These are phyloP conservation scores for Phylloscopus trochiloides DNA, from an alignment of 2,113 vertebrate genomes.

Conservation along the genomic window DNA sequence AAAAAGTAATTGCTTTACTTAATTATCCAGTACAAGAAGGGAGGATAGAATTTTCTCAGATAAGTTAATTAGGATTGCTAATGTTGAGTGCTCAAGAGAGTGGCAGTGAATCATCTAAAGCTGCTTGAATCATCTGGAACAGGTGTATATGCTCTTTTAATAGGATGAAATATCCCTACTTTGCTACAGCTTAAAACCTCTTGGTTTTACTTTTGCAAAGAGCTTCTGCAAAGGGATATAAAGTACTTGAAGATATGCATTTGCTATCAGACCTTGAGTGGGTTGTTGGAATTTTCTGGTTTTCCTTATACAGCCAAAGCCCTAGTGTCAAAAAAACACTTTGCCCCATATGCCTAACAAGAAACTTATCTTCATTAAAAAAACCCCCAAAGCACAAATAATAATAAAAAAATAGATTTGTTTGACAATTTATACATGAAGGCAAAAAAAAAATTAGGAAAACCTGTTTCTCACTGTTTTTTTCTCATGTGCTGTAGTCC, in stretches of 20 bases:
- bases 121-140: not conserved
- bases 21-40: not conserved
- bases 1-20: not conserved
- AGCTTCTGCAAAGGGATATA: not conserved
- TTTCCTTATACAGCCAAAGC: not conserved
- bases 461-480: not conserved
- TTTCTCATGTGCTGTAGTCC: not conserved
- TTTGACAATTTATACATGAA: not conserved
- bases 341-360: not conserved
- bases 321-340: not conserved
- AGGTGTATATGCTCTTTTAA: not conserved
- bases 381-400: not conserved
- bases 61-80: not conserved
- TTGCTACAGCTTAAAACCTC: not conserved
- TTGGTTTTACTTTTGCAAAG: not conserved
- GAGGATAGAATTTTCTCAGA: not conserved
- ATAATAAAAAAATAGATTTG: not conserved
- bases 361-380: not conserved
- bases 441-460: not conserved
- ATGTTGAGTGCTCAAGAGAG: not conserved
- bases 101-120: not conserved
- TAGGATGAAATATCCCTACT: not conserved
- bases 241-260: not conserved
- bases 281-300: not conserved
- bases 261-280: not conserved